These are phyloP conservation scores for Heliangelus exortis DNA, from an alignment of 2,797 vertebrate species.

Conservation along the genomic window DNA sequence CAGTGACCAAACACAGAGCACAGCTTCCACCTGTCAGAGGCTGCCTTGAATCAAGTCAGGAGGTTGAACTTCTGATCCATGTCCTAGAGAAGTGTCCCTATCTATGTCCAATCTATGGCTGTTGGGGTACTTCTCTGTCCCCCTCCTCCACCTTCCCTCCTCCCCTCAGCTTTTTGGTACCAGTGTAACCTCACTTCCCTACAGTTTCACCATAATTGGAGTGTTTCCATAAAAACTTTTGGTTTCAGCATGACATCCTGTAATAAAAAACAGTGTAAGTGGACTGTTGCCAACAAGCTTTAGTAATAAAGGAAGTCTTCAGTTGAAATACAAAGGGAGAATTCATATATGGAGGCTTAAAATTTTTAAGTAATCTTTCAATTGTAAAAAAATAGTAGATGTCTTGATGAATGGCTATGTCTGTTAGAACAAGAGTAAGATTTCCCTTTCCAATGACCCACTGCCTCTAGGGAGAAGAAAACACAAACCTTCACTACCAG, in stretches of 20 bases:
- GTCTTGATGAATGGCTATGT: neutral
- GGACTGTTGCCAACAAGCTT: neutral
- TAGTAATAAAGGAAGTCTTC: neutral
- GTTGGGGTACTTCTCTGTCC: accelerated
- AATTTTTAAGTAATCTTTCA: neutral
- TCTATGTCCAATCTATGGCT: neutral
- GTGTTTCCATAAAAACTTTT: neutral
- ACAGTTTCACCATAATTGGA: neutral
- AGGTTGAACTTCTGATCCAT: neutral
- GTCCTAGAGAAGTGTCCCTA: neutral
- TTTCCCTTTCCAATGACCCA: neutral
- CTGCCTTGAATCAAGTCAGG: neutral
- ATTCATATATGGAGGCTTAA: neutral
- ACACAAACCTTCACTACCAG: neutral
- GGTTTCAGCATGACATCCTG: neutral
- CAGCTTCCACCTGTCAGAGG: neutral
- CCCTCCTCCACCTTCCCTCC: neutral
- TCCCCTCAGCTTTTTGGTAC: neutral
- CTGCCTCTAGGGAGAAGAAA: neutral
- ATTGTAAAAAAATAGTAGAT: neutral
- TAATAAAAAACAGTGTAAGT: neutral
- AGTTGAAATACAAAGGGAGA: neutral
- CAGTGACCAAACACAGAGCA: accelerated
- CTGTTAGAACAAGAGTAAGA: neutral
- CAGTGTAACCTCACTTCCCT: neutral